Conservation (phyloP, 2,888 invertebrate species). For the Lasioglossum figueresi region DNA sequence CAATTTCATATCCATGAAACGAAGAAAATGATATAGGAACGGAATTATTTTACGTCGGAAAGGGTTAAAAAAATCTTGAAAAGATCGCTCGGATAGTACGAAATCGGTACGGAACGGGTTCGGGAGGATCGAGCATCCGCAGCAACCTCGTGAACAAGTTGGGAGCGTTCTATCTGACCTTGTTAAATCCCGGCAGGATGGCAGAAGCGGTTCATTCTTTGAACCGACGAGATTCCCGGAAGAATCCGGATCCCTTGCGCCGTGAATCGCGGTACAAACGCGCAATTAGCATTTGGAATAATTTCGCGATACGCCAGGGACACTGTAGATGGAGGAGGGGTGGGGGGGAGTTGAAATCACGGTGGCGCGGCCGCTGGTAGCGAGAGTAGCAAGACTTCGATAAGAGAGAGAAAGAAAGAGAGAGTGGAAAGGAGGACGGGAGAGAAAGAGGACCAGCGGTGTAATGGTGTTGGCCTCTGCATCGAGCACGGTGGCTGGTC, state of each 20-base stretch:
- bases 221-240: conserved; percentile 30
- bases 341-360: conserved; percentile 23
- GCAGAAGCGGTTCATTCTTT: conserved; percentile 3
- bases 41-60: too few relatives aligned
- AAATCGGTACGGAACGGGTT: not conserved
- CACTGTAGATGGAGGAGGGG: not conserved
- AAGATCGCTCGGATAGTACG: not conserved
- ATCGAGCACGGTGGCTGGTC: conserved; percentile 80
- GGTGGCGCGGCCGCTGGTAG: conserved; percentile 47
- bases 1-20: too few relatives aligned
- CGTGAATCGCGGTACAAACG: conserved; percentile 46
- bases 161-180: not conserved
- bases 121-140: not conserved
- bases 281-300: conserved; percentile 61
- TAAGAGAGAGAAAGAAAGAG: conserved; percentile 33
- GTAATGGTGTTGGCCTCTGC: conserved; percentile 79
- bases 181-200: not conserved
- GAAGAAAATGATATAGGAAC: too few relatives aligned
- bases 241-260: conserved; percentile 13
- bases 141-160: not conserved
- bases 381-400: conserved; percentile 31
- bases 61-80: too few relatives aligned
- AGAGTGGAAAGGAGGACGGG: conserved; percentile 46
- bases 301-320: conserved; percentile 42
- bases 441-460: conserved; percentile 61